These are phyloP conservation scores for Drosophila anomelani DNA, from an alignment of 2,888 invertebrate species.

Conservation along the genomic window DNA sequence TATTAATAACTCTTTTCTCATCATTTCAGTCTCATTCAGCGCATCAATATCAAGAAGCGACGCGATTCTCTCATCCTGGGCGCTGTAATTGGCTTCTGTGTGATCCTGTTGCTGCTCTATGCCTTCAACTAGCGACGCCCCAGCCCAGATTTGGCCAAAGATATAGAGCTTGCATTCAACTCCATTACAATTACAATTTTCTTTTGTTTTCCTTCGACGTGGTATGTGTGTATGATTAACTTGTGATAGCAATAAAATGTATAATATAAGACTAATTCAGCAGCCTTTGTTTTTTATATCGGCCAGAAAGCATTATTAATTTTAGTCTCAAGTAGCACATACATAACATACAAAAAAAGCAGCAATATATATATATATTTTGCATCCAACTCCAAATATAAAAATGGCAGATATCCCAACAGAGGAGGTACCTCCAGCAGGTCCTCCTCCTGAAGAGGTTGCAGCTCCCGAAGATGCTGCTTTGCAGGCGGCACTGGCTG, in stretches of 20 bases:
- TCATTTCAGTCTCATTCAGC: slow-evolving; percentile 90
- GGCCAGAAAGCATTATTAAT: background rate
- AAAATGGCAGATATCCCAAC: slow-evolving; percentile 16
- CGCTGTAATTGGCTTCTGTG: slow-evolving; percentile 93
- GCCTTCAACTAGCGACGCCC: slow-evolving; percentile 88
- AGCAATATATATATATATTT: slow-evolving; percentile 8
- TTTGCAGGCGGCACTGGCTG: background rate
- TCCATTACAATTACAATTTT: slow-evolving; percentile 42
- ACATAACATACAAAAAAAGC: background rate
- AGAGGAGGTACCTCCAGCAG: slow-evolving; percentile 3
- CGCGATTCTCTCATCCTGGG: slow-evolving; percentile 97
- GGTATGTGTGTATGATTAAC: slow-evolving; percentile 71
- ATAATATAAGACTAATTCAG: slow-evolving; percentile 49
- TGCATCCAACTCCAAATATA: background rate
- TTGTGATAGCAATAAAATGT: slow-evolving; percentile 75
- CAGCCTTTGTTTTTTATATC: background rate
- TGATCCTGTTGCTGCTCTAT: slow-evolving; percentile 93
- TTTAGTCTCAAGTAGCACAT: background rate
- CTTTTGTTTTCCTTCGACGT: slow-evolving; percentile 49
- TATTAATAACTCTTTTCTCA: background rate
- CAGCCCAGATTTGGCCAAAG: slow-evolving; percentile 37
- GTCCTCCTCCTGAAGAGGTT: background rate
- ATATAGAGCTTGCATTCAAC: slow-evolving; percentile 39
- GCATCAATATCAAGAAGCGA: slow-evolving; percentile 96
- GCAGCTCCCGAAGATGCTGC: slow-evolving; percentile 1